Evolutionary conservation across 2,113 vertebrate species (phyloP).

Genomic region (Anarhynchus alexandrinus): DNA sequence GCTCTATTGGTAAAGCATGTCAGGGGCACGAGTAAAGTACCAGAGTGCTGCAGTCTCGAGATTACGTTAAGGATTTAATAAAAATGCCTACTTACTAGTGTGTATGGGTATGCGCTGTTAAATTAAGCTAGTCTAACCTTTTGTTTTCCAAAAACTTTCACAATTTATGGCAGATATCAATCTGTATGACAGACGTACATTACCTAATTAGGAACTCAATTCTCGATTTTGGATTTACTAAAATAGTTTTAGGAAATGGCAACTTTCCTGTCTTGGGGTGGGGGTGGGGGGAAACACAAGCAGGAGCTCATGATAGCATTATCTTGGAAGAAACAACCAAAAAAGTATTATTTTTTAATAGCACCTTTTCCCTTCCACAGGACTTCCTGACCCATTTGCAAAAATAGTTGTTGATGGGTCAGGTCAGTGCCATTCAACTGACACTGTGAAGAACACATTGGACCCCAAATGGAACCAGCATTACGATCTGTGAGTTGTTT

Average conservation of each 20-base stretch:
- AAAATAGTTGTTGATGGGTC: slow-evolving; percentile 98
- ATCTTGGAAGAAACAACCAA: not conserved
- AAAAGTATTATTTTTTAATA: not conserved
- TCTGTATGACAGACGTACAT: not conserved
- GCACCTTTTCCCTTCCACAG: slow-evolving; percentile 65
- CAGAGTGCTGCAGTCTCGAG: not conserved
- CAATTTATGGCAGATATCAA: not conserved
- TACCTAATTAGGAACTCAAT: not conserved
- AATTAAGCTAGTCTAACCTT: not conserved
- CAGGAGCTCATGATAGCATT: not conserved
- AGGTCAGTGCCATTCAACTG: slow-evolving; percentile 97
- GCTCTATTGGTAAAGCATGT: not conserved
- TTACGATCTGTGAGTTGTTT: slow-evolving; percentile 91
- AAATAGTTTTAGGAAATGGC: not conserved
- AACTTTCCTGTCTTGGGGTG: not conserved
- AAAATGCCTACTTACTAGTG: not conserved
- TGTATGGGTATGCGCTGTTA: not conserved
- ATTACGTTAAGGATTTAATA: not conserved
- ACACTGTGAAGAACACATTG: slow-evolving; percentile 98
- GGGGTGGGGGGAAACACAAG: too few relatives aligned
- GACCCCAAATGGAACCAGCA: slow-evolving; percentile 99
- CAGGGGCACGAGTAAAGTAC: not conserved
- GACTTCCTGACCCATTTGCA: slow-evolving; percentile 94
- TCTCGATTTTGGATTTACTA: not conserved
- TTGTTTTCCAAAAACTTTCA: not conserved